Base-by-base conservation (phyloP, 2,888 invertebrate species). In the Nomada fabriciana region DNA sequence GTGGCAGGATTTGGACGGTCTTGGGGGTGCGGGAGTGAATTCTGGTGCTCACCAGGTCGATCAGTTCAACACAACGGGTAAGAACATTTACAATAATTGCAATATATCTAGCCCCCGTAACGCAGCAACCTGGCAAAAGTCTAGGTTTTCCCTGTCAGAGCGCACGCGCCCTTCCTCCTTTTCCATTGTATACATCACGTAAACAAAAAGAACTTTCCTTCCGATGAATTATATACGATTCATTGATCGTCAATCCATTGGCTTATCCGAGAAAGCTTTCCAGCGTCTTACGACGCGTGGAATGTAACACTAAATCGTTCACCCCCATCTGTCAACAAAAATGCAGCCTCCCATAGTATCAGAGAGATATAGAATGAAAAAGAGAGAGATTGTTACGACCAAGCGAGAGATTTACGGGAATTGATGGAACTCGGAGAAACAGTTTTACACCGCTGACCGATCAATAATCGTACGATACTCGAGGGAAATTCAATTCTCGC, bases 1-100 rank as follows among this genome's bases (percentile, higher is more conserved):
- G 93, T 93, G 93, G 93, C 93, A 93, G 87, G 93, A 93, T 87
- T 88, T 93, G 85, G 92, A 92, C 86, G 90, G 91, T 83, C 88
- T 93, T 83, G 91, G 89, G 67, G 91, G 91, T 86, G 91, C 93
- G 86, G 89, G 90, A 83, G 89, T 91, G 73, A 93, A 91, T 89
- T 90, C 93, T 86, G 91, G 91, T 84, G 88, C 86, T 83, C 93
- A 93, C 80, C 93, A 93, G 88, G 90, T 91, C 85, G 93, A 93
- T 85, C 93, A 93, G 86, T 93, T 93, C 82, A 89, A 90, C 86
- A 88, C 92, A 76, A 89, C 93, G 85, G 93, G 93, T 93, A 87
- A 91, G 87, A 60, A 72, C 76, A 79, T 53, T 42, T 15, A 20
- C 23, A 11, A 55, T 18, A 80, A 55, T 25, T 25, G 5, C 9